These are phyloP conservation scores for Tryphoninae sp. DNA, from an alignment of 2,888 invertebrate genomes.

Conservation along the genomic window DNA sequence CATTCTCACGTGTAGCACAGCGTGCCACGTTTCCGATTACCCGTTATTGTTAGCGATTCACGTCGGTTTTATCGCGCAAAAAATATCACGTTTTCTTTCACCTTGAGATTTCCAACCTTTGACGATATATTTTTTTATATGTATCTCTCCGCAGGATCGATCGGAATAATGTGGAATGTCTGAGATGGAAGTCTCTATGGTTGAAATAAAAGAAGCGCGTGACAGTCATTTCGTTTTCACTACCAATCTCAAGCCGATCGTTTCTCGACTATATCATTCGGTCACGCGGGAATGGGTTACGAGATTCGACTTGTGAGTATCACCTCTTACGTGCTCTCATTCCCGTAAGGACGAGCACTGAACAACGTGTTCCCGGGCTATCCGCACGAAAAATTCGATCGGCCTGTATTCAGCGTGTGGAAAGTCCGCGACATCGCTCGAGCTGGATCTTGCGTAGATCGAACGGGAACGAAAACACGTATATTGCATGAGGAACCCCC, in stretches of 20 bases:
- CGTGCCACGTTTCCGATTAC: background rate
- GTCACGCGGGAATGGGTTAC: slow-evolving; percentile 21
- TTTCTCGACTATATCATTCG: slow-evolving; percentile 34
- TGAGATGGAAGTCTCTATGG: background rate
- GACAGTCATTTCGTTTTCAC: background rate
- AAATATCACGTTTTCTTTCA: background rate
- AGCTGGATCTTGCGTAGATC: slow-evolving; percentile 17
- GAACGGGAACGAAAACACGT: slow-evolving; percentile 55
- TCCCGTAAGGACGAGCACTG: slow-evolving; percentile 32
- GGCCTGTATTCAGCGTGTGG: slow-evolving; percentile 23
- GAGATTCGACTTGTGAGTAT: slow-evolving; percentile 39
- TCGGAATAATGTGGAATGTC: background rate
- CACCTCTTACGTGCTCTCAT: slow-evolving; percentile 50
- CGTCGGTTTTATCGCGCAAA: background rate
- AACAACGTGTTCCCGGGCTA: background rate
- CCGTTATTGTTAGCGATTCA: background rate
- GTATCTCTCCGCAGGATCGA: background rate
- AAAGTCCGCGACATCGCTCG: slow-evolving; percentile 26
- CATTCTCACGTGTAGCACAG: background rate
- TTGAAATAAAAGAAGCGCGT: slow-evolving; percentile 1
- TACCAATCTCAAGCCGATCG: slow-evolving; percentile 18
- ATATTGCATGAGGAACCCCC: slow-evolving; percentile 44
- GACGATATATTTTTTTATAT: background rate
- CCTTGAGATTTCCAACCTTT: background rate
- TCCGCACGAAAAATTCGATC: slow-evolving; percentile 20